These are phyloP conservation scores for Catostomus latipinnis DNA, from an alignment of 2,797 vertebrate genomes.

Conservation along the genomic window DNA sequence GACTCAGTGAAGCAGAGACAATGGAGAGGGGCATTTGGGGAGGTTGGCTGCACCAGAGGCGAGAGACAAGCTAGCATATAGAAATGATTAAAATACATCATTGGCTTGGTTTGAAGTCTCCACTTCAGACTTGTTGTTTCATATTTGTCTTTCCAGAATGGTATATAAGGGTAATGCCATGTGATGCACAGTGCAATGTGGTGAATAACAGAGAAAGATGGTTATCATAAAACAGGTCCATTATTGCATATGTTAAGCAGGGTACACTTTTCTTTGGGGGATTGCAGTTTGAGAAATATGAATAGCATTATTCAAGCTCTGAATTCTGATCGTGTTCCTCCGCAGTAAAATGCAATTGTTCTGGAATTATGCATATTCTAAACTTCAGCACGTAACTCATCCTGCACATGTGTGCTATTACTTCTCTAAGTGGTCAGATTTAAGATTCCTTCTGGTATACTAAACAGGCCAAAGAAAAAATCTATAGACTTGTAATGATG, in stretches of 20 bases:
- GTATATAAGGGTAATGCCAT: not conserved
- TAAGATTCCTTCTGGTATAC: not conserved
- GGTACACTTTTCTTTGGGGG: too few species aligned
- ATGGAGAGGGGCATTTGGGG: constrained; percentile 71
- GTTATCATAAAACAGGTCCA: constrained; percentile 9
- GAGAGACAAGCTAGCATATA: constrained; percentile 59
- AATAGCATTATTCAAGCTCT: not conserved
- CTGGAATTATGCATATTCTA: not conserved
- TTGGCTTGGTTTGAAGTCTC: constrained; percentile 13
- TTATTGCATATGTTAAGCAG: not conserved
- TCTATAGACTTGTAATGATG: not conserved
- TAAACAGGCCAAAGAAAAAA: not conserved
- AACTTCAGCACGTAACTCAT: too few species aligned
- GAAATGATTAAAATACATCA: constrained; percentile 24
- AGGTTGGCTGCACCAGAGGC: constrained; percentile 73
- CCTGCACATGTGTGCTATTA: not conserved
- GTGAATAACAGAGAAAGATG: not conserved
- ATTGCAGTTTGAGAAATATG: too few species aligned
- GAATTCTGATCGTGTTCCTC: constrained; percentile 4
- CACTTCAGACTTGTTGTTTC: constrained; percentile 5
- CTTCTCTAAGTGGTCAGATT: not conserved
- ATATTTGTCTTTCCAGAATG: not conserved
- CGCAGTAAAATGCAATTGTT: not conserved
- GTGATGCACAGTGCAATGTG: not conserved
- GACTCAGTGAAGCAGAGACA: constrained; percentile 83